Percentiles rank a stretch among this genome's conserved stretches.
Conservation (phyloP, 2,113 vertebrate genomes). For the Microcebus jonahi region DNA sequence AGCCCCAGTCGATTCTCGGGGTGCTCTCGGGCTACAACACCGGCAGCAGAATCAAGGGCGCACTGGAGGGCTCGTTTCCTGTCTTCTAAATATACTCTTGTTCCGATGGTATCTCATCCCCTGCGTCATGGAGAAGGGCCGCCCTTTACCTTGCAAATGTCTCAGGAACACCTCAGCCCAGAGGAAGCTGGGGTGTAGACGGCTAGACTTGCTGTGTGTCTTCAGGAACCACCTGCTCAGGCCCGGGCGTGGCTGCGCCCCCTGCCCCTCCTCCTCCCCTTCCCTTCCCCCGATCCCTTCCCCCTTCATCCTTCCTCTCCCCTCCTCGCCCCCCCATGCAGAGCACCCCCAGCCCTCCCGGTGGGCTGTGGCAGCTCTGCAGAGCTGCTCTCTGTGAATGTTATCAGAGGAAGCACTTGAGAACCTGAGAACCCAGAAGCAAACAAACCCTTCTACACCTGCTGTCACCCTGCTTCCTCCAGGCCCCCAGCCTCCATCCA, state of each 20-base stretch:
- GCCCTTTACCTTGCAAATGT: conserved; percentile 58
- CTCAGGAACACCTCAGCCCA: conserved; percentile 29
- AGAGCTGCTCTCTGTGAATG: background rate
- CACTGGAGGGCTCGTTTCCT: conserved; percentile 77
- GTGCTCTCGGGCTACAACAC: conserved; percentile 65
- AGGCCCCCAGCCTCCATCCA: background rate
- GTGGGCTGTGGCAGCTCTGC: background rate
- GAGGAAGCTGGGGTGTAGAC: background rate
- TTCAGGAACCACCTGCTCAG: background rate
- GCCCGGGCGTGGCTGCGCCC: background rate
- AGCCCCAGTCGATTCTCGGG: conserved; percentile 71
- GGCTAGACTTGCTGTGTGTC: background rate
- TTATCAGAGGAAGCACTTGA: conserved; percentile 67
- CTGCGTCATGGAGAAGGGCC: conserved; percentile 69
- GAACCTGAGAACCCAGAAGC: background rate
- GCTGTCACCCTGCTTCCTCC: background rate
- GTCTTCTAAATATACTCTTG: conserved; percentile 74
- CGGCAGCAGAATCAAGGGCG: conserved; percentile 75
- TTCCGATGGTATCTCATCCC: conserved; percentile 70
- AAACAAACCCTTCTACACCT: conserved; percentile 34
- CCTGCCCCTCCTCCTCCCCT: too few species aligned
- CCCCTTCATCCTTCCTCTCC: background rate
- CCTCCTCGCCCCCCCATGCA: background rate
- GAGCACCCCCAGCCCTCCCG: background rate
- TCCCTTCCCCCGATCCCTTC: fast-evolving